These are phyloP conservation scores for Conus canariensis DNA, from an alignment of 2,888 invertebrate species.

Conservation along the genomic window DNA sequence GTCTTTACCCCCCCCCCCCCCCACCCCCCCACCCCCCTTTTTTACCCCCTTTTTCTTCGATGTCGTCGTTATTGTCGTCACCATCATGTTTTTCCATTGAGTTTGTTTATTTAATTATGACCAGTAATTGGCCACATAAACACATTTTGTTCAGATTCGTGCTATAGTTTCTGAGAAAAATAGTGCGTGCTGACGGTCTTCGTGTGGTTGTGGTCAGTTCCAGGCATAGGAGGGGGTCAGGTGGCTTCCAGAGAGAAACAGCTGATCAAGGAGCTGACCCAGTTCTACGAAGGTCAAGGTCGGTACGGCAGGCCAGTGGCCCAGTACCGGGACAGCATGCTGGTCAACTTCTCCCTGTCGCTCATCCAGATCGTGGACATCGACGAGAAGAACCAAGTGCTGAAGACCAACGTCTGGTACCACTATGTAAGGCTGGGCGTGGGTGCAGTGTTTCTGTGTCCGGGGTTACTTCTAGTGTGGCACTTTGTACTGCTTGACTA, in stretches of 20 bases:
- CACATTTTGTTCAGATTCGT: not conserved
- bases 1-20: too few relatives aligned
- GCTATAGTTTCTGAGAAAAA: not conserved
- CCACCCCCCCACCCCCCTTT: too few relatives aligned
- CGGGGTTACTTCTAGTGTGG: not conserved
- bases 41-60: not conserved
- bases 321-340: conserved; percentile 63
- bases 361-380: conserved; percentile 72
- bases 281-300: conserved; percentile 63
- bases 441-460: not conserved
- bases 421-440: conserved; percentile 66
- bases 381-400: conserved; percentile 72
- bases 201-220: not conserved
- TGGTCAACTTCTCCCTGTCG: conserved; percentile 69
- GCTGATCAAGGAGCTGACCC: conserved; percentile 71
- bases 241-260: conserved; percentile 69
- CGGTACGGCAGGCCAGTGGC: conserved; percentile 68
- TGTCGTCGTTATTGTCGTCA: too few relatives aligned
- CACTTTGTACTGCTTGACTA: not conserved
- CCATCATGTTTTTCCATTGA: too few relatives aligned
- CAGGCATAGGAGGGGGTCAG: conserved; percentile 7
- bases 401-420: conserved; percentile 72
- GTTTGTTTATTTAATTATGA: not conserved
- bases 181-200: not conserved
- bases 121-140: not conserved